These are phyloP conservation scores for Stichopus horrens DNA, from an alignment of 53 echinoderm and acorn worm genomes.

Conservation along the genomic window DNA sequence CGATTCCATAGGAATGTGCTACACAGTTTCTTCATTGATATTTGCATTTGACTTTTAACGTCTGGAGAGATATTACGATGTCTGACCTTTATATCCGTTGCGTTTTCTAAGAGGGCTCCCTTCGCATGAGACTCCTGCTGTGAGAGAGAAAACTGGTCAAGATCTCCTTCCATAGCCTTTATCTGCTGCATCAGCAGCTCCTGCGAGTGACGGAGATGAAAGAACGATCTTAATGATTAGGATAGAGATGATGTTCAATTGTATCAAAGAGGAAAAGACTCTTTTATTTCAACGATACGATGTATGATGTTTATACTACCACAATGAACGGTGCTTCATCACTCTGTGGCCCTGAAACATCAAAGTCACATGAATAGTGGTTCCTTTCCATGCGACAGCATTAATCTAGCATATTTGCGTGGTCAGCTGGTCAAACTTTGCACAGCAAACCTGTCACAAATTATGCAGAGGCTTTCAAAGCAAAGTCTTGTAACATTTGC, in stretches of 20 bases:
- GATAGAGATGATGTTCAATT: neutral
- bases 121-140: slow-evolving; percentile 75
- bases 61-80: neutral
- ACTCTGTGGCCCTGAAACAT: slow-evolving; percentile 42
- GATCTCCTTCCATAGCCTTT: slow-evolving; percentile 69
- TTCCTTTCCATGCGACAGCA: slow-evolving; percentile 2
- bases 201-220: slow-evolving; percentile 42
- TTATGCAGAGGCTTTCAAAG: no score
- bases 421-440: slow-evolving; percentile 2
- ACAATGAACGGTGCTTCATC: slow-evolving; percentile 26
- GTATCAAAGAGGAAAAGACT: no score
- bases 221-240: neutral
- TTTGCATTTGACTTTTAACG: neutral
- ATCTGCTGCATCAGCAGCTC: slow-evolving; percentile 70
- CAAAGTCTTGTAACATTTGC: no score
- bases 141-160: slow-evolving; percentile 85
- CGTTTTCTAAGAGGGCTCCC: slow-evolving; percentile 87
- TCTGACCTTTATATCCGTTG: slow-evolving; percentile 90
- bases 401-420: slow-evolving; percentile 13
- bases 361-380: neutral
- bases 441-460: neutral
- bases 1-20: no score
- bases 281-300: no score
- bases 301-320: slow-evolving; percentile 39
- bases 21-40: no score